Base-by-base conservation (phyloP, 2,888 invertebrate genomes). In the Papilio elwesi region DNA sequence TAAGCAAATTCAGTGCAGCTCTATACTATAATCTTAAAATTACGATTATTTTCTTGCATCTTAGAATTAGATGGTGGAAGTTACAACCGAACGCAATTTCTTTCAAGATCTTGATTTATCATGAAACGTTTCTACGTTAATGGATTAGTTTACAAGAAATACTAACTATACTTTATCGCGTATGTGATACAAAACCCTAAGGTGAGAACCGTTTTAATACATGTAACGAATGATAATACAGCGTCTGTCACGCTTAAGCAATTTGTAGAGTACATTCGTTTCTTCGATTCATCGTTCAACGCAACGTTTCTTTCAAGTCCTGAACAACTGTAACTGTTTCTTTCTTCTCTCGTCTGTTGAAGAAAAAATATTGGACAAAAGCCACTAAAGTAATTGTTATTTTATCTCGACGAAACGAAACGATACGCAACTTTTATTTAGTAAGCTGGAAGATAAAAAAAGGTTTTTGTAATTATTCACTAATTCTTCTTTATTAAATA, bases 281-380 rank as follows among this genome's bases (percentile, higher is more conserved):
- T 57, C 26, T 26, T 26, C 26, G 26, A 26, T 26, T 57, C 38
- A 36, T 38, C n/a, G 38, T 59, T 59, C 36, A 59, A 59, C 36
- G 38, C 57, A 38, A 57, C 13, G n/a, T 59, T 59, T 57, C 10
- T 55, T 26, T 59, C 38, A 38, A n/a, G 59, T 59, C 59, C 38
- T 38, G 26, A 57, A 51, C 51, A 51, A 57, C 57, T 59, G 38
- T 38, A 38, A 59, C 38, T 59, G 59, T 59, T 59, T 38, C 59
- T 59, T 59, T 38, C 38, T 26, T 36, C 59, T 68, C 48, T 43
- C 59, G 63, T 68, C 68, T 47, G 47, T 53, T 67, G 74, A 67
- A 68, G 68, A 75, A 68, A 74, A 70, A 68, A 73, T 72, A 76
- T 76, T 75, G 75, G 76, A 76, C 75, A 76, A 74, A 68, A 62